A percentile compares a stretch with the other conserved stretches of the same genome.
These are phyloP conservation scores for Elymnias hypermnestra DNA, from an alignment of 1,140 invertebrate genomes.

Conservation along the genomic window DNA sequence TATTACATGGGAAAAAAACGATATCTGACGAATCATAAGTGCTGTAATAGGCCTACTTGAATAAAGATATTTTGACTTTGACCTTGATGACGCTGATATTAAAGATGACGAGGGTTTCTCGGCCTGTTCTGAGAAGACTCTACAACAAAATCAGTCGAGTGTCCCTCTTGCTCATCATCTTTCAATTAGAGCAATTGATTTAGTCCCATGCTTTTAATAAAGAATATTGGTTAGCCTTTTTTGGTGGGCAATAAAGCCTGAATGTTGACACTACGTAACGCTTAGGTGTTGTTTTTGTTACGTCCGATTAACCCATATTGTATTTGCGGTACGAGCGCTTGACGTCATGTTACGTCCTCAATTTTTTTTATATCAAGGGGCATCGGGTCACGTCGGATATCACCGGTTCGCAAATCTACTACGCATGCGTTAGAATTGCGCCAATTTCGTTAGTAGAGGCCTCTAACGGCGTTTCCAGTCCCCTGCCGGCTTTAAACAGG, in stretches of 20 bases:
- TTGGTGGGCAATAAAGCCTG: conserved; percentile 5
- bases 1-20: too few species aligned
- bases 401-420: conserved; percentile 51
- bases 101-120: too few species aligned
- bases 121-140: too few species aligned
- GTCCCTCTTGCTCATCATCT: too few species aligned
- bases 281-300: conserved; percentile 43
- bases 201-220: too few species aligned
- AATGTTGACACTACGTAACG: conserved; percentile 6
- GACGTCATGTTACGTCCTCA: conserved; percentile 72
- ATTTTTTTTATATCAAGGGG: conserved; percentile 68
- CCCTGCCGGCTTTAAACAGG: conserved; percentile 38
- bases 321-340: conserved; percentile 49
- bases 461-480: conserved; percentile 63
- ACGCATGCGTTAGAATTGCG: conserved; percentile 71
- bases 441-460: conserved; percentile 67
- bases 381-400: conserved; percentile 60
- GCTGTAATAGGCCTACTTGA: too few species aligned
- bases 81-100: too few species aligned
- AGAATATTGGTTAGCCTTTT: conserved; percentile 8
- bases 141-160: too few species aligned
- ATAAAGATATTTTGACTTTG: too few species aligned
- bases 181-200: too few species aligned
- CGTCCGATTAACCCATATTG: conserved; percentile 67
- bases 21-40: too few species aligned